phyloP scores from a whole-genome alignment of 1,140 invertebrate genomes.

The Nautilus pompilius region DNA sequence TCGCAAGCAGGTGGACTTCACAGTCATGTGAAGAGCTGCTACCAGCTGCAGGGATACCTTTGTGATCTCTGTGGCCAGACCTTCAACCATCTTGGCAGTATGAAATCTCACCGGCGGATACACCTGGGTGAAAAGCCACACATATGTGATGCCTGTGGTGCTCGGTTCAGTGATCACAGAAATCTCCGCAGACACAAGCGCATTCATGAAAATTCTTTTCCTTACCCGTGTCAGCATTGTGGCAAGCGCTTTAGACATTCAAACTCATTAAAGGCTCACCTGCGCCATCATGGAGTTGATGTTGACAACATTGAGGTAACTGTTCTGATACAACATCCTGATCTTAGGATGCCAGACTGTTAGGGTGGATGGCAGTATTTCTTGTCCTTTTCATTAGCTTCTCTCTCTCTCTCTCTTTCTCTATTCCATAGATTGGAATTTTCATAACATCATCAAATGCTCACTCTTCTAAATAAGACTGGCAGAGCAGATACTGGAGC shows the following conservation, averaged over 20 bases:
- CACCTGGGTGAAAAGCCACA: conserved; percentile 33
- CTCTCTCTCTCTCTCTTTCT: too few relatives aligned
- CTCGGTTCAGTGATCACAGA: conserved; percentile 29
- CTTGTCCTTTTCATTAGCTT: too few relatives aligned
- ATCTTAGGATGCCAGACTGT: too few relatives aligned
- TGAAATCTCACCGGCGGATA: conserved; percentile 27
- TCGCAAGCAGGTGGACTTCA: conserved; percentile 33
- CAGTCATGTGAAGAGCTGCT: conserved; percentile 28
- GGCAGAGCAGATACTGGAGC: too few relatives aligned
- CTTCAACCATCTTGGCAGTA: conserved; percentile 28
- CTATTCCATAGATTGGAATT: too few relatives aligned
- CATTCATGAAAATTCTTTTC: conserved; percentile 37
- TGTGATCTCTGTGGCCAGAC: conserved; percentile 37
- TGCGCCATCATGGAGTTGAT: conserved; percentile 3
- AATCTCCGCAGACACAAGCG: conserved; percentile 32
- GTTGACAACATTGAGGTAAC: neutral
- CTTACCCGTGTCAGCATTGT: conserved; percentile 28
- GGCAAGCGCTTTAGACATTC: conserved; percentile 33
- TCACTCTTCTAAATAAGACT: too few relatives aligned
- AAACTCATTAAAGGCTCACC: conserved; percentile 34
- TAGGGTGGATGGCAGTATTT: too few relatives aligned
- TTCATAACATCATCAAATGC: too few relatives aligned
- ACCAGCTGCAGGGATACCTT: conserved; percentile 23
- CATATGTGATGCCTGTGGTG: conserved; percentile 23
- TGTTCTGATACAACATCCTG: conserved; percentile 2